These are phyloP conservation scores for Misgurnus mizolepis DNA, from an alignment of 2,113 vertebrate genomes.

Conservation along the genomic window DNA sequence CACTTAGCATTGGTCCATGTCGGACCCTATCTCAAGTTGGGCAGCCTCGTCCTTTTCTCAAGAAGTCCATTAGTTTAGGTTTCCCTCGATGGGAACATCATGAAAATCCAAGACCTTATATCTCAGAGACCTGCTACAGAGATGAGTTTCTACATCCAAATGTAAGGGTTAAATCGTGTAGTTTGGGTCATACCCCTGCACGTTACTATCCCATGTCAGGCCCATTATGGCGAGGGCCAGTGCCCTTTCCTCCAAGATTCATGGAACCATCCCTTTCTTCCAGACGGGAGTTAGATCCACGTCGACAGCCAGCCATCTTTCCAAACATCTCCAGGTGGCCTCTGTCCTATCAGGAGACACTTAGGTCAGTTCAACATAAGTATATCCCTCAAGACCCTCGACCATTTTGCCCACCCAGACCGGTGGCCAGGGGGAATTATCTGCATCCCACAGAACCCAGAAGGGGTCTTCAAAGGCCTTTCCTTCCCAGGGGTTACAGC, in stretches of 20 bases:
- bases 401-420: conserved; percentile 61
- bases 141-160: conserved; percentile 68
- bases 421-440: conserved; percentile 60
- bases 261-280: conserved; percentile 56
- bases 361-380: conserved; percentile 66
- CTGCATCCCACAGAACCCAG: conserved; percentile 61
- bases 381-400: conserved; percentile 64
- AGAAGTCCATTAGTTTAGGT: conserved; percentile 76
- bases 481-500: conserved; percentile 75
- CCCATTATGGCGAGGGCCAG: conserved; percentile 67
- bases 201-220: conserved; percentile 62
- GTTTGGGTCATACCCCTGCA: conserved; percentile 64
- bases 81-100: conserved; percentile 74
- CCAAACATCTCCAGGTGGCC: conserved; percentile 69
- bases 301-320: conserved; percentile 70
- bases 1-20: conserved; percentile 71
- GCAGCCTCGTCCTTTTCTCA: conserved; percentile 68
- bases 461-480: conserved; percentile 64
- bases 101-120: conserved; percentile 68
- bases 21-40: conserved; percentile 66
- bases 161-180: conserved; percentile 68
- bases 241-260: conserved; percentile 58
- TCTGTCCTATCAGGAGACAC: conserved; percentile 64
- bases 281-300: conserved; percentile 65
- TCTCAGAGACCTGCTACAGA: conserved; percentile 73